Evolutionary conservation across 2,888 invertebrate genomes (phyloP), one percentile per base, ranked within the genome.

Genomic region (Hydrotaea cyrtoneurina): DNA sequence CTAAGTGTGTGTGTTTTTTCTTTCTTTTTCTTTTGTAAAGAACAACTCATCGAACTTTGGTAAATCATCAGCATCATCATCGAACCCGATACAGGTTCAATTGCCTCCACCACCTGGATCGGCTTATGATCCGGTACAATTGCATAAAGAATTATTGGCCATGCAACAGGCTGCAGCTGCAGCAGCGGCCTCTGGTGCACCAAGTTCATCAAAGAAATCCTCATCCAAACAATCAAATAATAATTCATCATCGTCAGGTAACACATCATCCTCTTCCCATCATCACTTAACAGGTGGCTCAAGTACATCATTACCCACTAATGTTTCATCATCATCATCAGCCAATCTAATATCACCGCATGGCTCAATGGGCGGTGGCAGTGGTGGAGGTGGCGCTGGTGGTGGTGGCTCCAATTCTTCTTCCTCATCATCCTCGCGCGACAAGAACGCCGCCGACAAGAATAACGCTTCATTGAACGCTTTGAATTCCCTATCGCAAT

Each of bases 141-240:
- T 93, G 86, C 93, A 93, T 86, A 93, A 93, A 87, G 93, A 93
- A 86, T 86, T 93, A 73, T 87, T 93, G 82, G 93, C 93, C 77
- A 93, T 93, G 92, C 92, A 93, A 88, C 92, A 91, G 15, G 92
- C 91, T 39, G 92, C 92, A 21, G 92, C 92, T 8, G 91, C 92
- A 31, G 91, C 92, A 83, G 90, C 91, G 2, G 88, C 89, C 8
- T 86, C 85, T 72, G 87, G 87, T 46, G 83, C 87, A 74, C 86
- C 87, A 19, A 87, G 88, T 26, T 87, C 89, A 64, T 87, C 89
- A 72, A 88, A 89, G 79, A 87, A 88, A 66, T 88, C 88, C 15
- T 87, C 88, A 80, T 88, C 87, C 78, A 87, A 87, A 76, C 86
- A 87, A 72, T 79, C 85, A 19, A 78, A 82, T 83, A 84, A 86